Evolutionary conservation across 35 echinoderm and acorn worm genomes (phyloP), one percentile per base, ranked within the genome.

Genomic region (Apostichopus californicus): DNA sequence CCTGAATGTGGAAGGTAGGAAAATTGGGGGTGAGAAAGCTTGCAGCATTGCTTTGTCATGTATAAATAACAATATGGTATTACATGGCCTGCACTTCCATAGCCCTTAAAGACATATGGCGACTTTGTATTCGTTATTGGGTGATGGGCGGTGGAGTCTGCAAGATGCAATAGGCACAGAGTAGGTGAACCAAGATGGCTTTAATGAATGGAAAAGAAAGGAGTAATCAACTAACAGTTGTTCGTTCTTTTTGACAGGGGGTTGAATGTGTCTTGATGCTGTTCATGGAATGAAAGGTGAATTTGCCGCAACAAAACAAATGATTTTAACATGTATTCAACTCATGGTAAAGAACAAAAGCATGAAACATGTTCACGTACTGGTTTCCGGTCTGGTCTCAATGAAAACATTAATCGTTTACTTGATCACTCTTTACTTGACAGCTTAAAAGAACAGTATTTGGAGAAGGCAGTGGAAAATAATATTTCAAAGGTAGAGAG

Each of bases 241-340:
- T 54, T 22, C 82, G 9, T 77, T 92, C 20, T 73, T 73, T 73
- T 73, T 92, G 24, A 9, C 90, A 1, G 90, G 90, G 0, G 90
- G 82, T 28, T 92, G 79, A 5, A 92, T 92, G 90, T 92, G 28
- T 9, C 24, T 92, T 12, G 90, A 92, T 92, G 90, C 90, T 12
- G 52, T 92, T 6, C 90, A 81, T 82, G 90, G 90, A 3, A 72
- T 58, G 21, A 17, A 8, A 5, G 90, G 90, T 0, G 90, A 92
- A 70, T 83, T 92, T 65, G 90, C 4, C 90, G 78, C 11, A 54
- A 66, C 14, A 81, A 54, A 15, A 82, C 61, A 22, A 6, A n/a
- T 8, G 90, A 21, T 7, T 87, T 59, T 58, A 87, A 86, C n/a
- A 23, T 87, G 20, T 87, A 87, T 52, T 87, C 85, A 9, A 18